Evolutionary conservation across 2,888 invertebrate genomes (phyloP), one percentile per base, ranked within the genome.

Genomic region (Hymenopus coronatus): DNA sequence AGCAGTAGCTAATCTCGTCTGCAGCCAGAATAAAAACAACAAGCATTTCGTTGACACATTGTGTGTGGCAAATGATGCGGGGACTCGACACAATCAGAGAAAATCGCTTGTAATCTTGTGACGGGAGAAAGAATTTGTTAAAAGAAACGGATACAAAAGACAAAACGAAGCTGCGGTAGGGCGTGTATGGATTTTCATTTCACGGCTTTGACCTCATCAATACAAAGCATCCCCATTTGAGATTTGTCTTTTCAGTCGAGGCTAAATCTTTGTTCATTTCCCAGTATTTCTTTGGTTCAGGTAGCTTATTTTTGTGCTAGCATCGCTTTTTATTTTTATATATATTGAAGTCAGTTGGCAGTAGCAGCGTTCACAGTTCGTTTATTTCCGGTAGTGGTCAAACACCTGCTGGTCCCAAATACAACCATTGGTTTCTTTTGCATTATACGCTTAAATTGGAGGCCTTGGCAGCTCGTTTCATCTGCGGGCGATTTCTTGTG

Each of bases 161-260:
- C 85, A 88, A 30, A 85, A 33, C 54, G 54, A 70, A 46, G 81
- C 89, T 89, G 89, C 89, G 89, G 89, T 89, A 89, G 89, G 87
- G 84, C 89, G 88, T 70, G 54, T 89, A 87, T 89, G 46, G 88
- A 70, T 70, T 89, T 85, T 88, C 89, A 89, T 89, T 89, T 88
- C 88, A 89, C 89, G 89, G 88, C 84, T 89, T 89, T 87, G 88
- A 85, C 85, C 88, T 87, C 30, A 83, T 54, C 54, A 88, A 83
- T 70, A 88, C 54, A 70, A 70, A 70, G 54, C 54, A 20, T 40
- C 83, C 46, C 85, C 88, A 89, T 89, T 89, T 89, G 84, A 88
- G 83, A 87, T 84, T 54, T 89, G 84, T 84, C 87, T 89, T 84
- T 89, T 54, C 54, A 70, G 54, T 20, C 54, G 89, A 88, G 82